phyloP scores from a whole-genome alignment of 2,888 invertebrate genomes.

The Cheilosia soror region DNA sequence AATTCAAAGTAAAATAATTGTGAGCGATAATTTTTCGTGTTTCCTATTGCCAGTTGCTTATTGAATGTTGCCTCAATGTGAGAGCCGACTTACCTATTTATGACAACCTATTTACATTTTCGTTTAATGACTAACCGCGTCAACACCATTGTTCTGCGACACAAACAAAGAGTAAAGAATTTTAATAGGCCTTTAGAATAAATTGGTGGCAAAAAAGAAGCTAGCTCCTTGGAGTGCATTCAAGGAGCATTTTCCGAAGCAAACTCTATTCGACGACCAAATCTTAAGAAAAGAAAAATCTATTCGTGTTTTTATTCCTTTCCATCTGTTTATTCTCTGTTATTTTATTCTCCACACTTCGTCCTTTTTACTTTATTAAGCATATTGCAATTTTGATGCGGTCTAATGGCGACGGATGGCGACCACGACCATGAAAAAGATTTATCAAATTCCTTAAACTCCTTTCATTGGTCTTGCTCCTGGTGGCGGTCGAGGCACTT shows the following conservation, averaged over 20 bases:
- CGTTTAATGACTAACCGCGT: neutral
- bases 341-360: neutral
- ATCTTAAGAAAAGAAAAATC: constrained; percentile 2
- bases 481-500: neutral
- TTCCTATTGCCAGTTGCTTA: too few species aligned
- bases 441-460: constrained; percentile 68
- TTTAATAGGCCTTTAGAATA: constrained; percentile 43
- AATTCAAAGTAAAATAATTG: too few species aligned
- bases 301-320: constrained; percentile 29
- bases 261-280: too few species aligned
- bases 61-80: too few species aligned
- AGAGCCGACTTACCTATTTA: too few species aligned
- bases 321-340: constrained; percentile 7
- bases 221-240: constrained; percentile 5
- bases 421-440: constrained; percentile 63
- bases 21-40: too few species aligned
- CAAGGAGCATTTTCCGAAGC: neutral
- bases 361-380: constrained; percentile 47
- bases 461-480: constrained; percentile 25
- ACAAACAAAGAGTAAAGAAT: neutral
- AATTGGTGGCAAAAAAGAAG: neutral
- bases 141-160: constrained; percentile 20
- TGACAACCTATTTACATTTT: too few species aligned
- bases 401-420: constrained; percentile 54
- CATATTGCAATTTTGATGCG: constrained; percentile 72